Evolutionary conservation across 2,888 invertebrate genomes (phyloP), one percentile per base, ranked within the genome.

Genomic region (Coelopa pilipes): DNA sequence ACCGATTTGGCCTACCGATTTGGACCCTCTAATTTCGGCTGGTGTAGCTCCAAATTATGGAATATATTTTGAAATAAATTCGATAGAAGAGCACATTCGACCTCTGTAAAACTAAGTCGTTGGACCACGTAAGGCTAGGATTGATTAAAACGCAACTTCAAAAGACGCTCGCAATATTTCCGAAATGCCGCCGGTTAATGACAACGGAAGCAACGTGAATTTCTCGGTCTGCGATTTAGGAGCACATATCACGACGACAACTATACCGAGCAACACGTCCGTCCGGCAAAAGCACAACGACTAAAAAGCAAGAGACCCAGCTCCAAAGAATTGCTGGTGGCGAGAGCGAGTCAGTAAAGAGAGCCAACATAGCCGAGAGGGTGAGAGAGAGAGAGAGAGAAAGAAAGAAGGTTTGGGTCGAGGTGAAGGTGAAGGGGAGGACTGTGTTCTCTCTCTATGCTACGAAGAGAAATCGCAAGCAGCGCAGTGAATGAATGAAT

Each of bases 401-500:
- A 34, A 34, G 34, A 34, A 34, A 34, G 34, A 7, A 34, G 34
- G 34, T 2, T 2, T 4, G 4, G 34, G 34, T 34, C 2, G 34
- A 34, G 7, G 34, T 7, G 34, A 34, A 34, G n/a, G n/a, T 9
- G 11, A 17, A 57, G 21, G 57, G 17, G 57, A 13, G 57, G n/a
- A 55, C 7, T 57, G 55, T n/a, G 55, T 4, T 34, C 68, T 24
- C 53, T 50, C n/a, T 34, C 34, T 34, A 34, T 7, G 2, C 2
- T 7, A 34, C 9, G 24, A 55, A 68, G 34, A 50, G n/a, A 55
- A 68, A 53, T 55, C 55, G 68, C 68, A 53, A 66, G 55, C 34
- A 53, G 34, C 34, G 55, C 19, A n/a, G 17, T 9, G 57, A 68
- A 68, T 68, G 53, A 68, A 57, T 68, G 68, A 68, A 68, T 68